phyloP scores from a whole-genome alignment of 2,888 invertebrate species.

The Mantis religiosa region DNA sequence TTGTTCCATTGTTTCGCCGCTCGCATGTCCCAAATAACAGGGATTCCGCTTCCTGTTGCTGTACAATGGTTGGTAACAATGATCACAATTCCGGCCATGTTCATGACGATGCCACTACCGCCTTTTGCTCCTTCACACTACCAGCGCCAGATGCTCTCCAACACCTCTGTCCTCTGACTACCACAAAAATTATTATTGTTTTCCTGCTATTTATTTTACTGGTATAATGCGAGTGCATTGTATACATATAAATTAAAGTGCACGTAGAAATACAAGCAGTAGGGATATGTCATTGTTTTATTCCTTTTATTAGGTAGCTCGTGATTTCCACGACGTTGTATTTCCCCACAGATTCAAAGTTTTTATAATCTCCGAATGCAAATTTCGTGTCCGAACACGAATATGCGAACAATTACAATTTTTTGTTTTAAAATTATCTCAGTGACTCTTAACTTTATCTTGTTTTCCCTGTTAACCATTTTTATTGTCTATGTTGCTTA shows the following conservation, averaged over 20 bases:
- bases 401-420: too few relatives aligned
- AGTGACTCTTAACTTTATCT: too few relatives aligned
- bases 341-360: too few relatives aligned
- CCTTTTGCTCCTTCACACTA: neutral
- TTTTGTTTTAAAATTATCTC: too few relatives aligned
- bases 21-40: neutral
- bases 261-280: too few relatives aligned
- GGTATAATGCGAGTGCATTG: neutral
- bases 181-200: neutral
- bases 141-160: neutral
- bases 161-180: neutral
- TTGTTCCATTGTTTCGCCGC: neutral
- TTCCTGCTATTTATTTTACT: neutral
- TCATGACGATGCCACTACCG: neutral
- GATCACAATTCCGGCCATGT: neutral
- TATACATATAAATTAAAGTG: neutral
- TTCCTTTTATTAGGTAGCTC: too few relatives aligned
- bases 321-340: too few relatives aligned
- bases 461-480: too few relatives aligned
- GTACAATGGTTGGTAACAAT: neutral
- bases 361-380: too few relatives aligned
- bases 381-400: too few relatives aligned
- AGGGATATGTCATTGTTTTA: too few relatives aligned
- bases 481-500: too few relatives aligned
- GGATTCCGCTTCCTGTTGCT: neutral